Conservation (phyloP, 2,797 vertebrate genomes). For the Sphenodon punctatus region DNA sequence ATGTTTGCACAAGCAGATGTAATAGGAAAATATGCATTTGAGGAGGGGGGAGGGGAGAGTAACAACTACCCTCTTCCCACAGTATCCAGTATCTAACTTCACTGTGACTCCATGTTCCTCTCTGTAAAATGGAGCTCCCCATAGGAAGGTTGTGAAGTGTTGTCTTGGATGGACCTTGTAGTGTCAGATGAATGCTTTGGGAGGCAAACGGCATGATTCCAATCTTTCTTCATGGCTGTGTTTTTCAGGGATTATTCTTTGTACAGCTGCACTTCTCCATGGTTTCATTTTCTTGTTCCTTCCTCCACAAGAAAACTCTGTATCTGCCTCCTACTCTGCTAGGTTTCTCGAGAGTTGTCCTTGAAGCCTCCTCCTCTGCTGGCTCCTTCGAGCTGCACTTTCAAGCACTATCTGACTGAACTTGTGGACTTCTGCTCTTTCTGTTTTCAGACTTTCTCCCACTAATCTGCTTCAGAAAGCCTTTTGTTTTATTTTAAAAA, state of each 20-base stretch:
- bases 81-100: too few relatives aligned
- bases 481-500: too few relatives aligned
- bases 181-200: not conserved
- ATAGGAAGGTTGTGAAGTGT: not conserved
- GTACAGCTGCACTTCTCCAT: slow-evolving; percentile 30
- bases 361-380: not conserved
- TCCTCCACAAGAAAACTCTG: not conserved
- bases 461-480: not conserved
- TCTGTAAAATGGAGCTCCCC: not conserved
- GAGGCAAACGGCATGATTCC: not conserved
- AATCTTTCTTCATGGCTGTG: slow-evolving; percentile 44
- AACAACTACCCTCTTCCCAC: too few relatives aligned
- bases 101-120: not conserved
- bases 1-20: too few relatives aligned
- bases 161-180: not conserved
- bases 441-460: not conserved
- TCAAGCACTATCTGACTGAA: not conserved
- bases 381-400: slow-evolving; percentile 1
- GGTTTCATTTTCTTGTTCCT: not conserved
- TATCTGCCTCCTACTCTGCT: slow-evolving; percentile 32
- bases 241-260: slow-evolving; percentile 23
- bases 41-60: too few relatives aligned
- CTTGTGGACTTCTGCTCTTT: not conserved
- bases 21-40: too few relatives aligned
- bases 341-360: slow-evolving; percentile 43